Percentiles rank a stretch among this genome's conserved stretches.
phyloP scores from a whole-genome alignment of 2,888 invertebrate species.

The Leucophenga montana region DNA sequence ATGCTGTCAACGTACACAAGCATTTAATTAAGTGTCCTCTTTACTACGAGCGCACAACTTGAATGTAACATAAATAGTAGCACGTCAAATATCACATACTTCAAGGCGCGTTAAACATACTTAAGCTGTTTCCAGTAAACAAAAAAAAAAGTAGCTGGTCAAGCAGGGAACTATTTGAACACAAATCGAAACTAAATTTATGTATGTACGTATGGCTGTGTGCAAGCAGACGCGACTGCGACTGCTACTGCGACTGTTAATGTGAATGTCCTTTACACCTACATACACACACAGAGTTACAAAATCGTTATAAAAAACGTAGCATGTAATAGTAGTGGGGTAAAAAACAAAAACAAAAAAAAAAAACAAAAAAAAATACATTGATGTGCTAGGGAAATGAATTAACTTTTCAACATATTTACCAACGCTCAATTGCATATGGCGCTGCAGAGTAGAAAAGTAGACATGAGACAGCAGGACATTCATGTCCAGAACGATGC shows the following conservation, averaged over 20 bases:
- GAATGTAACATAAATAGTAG: conserved; percentile 58
- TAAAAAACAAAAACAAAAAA: conserved; percentile 19
- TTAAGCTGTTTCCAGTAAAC: not conserved
- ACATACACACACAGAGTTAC: conserved; percentile 28
- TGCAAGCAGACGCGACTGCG: conserved; percentile 23
- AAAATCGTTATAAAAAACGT: not conserved
- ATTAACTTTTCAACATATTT: conserved; percentile 71
- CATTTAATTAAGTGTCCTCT: conserved; percentile 56
- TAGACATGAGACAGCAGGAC: not conserved
- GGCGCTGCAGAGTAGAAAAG: conserved; percentile 9
- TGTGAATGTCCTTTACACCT: conserved; percentile 54
- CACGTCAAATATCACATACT: conserved; percentile 28
- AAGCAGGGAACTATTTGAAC: conserved; percentile 60
- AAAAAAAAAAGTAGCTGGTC: conserved; percentile 6
- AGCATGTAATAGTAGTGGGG: not conserved
- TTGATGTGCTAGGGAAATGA: conserved; percentile 66
- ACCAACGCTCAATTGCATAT: conserved; percentile 62
- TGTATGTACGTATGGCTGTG: conserved; percentile 39
- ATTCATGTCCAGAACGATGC: not conserved
- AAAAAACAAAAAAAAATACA: conserved; percentile 51
- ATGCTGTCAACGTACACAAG: conserved; percentile 35
- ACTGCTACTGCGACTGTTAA: conserved; percentile 19
- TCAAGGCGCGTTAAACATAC: not conserved
- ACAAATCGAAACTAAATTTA: conserved; percentile 66
- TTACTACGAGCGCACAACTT: conserved; percentile 34